Base-by-base conservation (phyloP, 2,113 vertebrate species). In the Pantherophis guttatus region DNA sequence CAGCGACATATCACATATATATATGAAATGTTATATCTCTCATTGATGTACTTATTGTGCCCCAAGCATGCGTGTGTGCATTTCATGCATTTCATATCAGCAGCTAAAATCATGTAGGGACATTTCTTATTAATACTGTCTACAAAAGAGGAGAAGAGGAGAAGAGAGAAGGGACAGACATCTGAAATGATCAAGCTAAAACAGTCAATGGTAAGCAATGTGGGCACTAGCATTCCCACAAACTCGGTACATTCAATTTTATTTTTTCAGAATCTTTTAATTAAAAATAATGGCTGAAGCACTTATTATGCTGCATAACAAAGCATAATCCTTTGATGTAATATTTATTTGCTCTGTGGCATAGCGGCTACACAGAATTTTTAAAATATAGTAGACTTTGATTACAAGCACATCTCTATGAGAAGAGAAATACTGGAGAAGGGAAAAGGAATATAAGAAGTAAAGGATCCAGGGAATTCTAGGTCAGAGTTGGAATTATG, bases 91-190 rank as follows among this genome's bases (percentile, higher is more conserved):
- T 94, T 93, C 23, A 23, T 50, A 53, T 24, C 87, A 95, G 26
- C 92, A 94, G 94, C 88, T 93, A 94, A 33, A 81, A 54, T n/a
- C 53, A 48, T 85, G 75, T 26, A 57, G 33, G 21, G 12, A 13
- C 12, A n/a, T 57, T 55, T 55, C 17, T 39, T 33, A 39, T 19
- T 33, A 57, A 52, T n/a, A 19, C 24, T 90, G 24, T 50, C 13
- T 15, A 58, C 10, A 19, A 15, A 15, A 48, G 12, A 70, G 11
- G 5, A 13, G 10, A 9, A 1, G 1, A 44, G 26, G 5, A 12
- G 11, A 9, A 2, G 1, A 44, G 26, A 65, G 62, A 19, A 48
- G 24, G 24, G 0, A 8, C 6, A 88, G 50, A 19, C 7, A 54
- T 33, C n/a, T 81, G 33, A 81, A 39, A 17, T 11, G n/a, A 19